These are phyloP conservation scores for Scaptomyza montana DNA, from an alignment of 1,140 invertebrate genomes.

Conservation along the genomic window DNA sequence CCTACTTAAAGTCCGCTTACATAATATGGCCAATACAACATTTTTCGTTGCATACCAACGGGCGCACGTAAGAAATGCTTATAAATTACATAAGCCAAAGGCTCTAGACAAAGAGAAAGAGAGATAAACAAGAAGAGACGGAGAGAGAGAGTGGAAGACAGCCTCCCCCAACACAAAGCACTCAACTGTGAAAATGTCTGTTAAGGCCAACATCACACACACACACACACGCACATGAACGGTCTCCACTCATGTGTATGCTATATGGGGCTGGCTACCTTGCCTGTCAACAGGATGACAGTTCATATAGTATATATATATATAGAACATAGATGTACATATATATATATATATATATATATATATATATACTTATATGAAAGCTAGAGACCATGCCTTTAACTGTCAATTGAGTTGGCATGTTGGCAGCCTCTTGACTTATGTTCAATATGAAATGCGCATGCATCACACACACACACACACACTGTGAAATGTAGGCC, in stretches of 20 bases:
- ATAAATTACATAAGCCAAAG: slow-evolving; percentile 69
- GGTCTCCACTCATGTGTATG: slow-evolving; percentile 55
- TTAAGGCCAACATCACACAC: slow-evolving; percentile 73
- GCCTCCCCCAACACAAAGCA: slow-evolving; percentile 70
- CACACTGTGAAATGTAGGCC: slow-evolving; percentile 1
- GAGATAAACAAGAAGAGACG: not conserved
- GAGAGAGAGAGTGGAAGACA: slow-evolving; percentile 30
- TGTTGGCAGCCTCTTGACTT: slow-evolving; percentile 81
- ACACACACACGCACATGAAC: slow-evolving; percentile 50
- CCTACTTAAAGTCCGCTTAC: slow-evolving; percentile 42
- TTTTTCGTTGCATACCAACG: slow-evolving; percentile 70
- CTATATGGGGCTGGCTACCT: slow-evolving; percentile 65
- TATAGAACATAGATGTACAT: slow-evolving; percentile 23
- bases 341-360: slow-evolving; percentile 9
- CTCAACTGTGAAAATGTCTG: slow-evolving; percentile 82
- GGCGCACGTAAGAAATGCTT: slow-evolving; percentile 72
- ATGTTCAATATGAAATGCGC: slow-evolving; percentile 70
- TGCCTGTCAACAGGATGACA: slow-evolving; percentile 78
- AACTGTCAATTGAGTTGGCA: slow-evolving; percentile 81
- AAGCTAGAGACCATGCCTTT: slow-evolving; percentile 48
- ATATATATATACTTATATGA: slow-evolving; percentile 18
- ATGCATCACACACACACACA: slow-evolving; percentile 13
- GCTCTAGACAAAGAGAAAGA: not conserved
- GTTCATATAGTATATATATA: slow-evolving; percentile 69
- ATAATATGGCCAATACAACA: slow-evolving; percentile 56